Evolutionary conservation across 2,797 vertebrate species (phyloP).

Genomic region (Dipus sagitta): DNA sequence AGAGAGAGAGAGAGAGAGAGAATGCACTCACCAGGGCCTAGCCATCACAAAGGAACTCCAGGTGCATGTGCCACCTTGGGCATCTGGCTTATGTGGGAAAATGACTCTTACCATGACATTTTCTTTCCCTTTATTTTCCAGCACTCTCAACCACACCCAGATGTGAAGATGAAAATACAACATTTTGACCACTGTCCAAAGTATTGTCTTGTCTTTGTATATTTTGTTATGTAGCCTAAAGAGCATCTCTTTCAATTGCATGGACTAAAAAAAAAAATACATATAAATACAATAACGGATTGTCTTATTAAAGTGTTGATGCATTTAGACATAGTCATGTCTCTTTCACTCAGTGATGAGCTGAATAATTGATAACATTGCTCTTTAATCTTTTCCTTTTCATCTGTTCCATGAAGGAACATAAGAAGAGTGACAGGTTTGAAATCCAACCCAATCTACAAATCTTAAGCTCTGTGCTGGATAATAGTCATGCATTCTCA

Average conservation of each 20-base stretch:
- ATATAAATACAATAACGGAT: neutral
- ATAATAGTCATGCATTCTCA: neutral
- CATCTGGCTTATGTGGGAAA: too few species aligned
- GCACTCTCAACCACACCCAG: neutral
- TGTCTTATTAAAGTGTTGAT: neutral
- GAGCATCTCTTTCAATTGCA: neutral
- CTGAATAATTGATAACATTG: neutral
- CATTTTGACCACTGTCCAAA: neutral
- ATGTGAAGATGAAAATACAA: neutral
- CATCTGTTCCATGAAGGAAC: neutral
- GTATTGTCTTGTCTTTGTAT: neutral
- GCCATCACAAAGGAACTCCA: too few species aligned
- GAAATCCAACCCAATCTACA: neutral
- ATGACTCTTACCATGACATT: neutral
- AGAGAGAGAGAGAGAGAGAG: too few species aligned
- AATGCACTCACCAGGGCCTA: too few species aligned
- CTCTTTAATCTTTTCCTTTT: neutral
- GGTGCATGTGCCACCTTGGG: too few species aligned
- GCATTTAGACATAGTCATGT: neutral
- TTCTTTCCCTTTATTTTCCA: neutral
- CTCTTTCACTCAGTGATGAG: neutral
- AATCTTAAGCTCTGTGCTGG: neutral
- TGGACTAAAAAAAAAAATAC: neutral
- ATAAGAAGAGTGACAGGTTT: neutral
- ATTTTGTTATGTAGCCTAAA: neutral